Conservation (phyloP, 1,140 invertebrate species). For the Hetaerina americana region DNA sequence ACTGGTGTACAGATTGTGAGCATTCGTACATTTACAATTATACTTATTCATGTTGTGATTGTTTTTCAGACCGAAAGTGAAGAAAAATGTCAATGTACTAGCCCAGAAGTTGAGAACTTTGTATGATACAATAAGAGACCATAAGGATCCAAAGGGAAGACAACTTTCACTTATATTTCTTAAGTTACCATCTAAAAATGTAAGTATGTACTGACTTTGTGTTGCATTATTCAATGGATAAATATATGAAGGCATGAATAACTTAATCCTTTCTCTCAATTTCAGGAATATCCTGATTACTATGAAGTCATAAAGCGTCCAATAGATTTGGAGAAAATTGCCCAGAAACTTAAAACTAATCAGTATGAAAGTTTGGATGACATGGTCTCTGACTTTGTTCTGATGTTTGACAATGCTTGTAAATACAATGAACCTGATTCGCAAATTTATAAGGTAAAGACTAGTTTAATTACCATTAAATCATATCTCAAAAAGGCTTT, state of each 20-base stretch:
- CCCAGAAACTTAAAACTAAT: conserved; percentile 66
- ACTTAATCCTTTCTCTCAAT: conserved; percentile 13
- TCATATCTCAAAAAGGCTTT: no score
- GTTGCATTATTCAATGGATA: neutral
- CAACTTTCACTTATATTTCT: conserved; percentile 85
- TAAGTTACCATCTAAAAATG: conserved; percentile 82
- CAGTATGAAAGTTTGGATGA: conserved; percentile 80
- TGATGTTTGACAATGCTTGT: conserved; percentile 99
- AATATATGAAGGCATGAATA: conserved; percentile 4
- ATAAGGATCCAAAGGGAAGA: conserved; percentile 74
- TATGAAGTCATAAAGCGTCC: conserved; percentile 96
- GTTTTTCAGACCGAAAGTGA: conserved; percentile 4
- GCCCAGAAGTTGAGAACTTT: conserved; percentile 67
- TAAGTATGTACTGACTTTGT: conserved; percentile 26
- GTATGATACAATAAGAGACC: conserved; percentile 81
- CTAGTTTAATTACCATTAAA: no score
- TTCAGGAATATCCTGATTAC: conserved; percentile 87
- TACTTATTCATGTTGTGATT: neutral
- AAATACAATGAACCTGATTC: conserved; percentile 99
- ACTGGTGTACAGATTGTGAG: conserved; percentile 8
- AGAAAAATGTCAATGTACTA: conserved; percentile 13
- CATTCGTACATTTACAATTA: neutral
- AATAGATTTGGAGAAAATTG: conserved; percentile 93
- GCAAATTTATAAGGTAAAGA: conserved; percentile 90
- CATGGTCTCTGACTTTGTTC: conserved; percentile 79